Evolutionary conservation across 2,797 vertebrate genomes (phyloP).

Genomic region (Lacerta viridis): DNA sequence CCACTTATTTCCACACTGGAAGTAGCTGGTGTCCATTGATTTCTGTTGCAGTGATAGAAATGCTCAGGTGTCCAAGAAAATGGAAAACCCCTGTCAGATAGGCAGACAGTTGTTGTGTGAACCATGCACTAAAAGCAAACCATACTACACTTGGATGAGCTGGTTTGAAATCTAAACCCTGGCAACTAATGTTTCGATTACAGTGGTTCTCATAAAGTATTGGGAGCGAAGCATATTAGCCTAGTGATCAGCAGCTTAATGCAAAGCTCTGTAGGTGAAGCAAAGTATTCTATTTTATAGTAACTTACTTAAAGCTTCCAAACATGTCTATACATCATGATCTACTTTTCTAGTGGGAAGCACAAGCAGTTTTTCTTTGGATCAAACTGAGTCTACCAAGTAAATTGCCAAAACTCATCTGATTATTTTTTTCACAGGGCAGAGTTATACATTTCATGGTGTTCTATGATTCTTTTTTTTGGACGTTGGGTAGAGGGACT

Average conservation of each 20-base stretch:
- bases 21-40: neutral
- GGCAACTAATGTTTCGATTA: neutral
- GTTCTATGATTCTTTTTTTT: neutral
- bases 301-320: neutral
- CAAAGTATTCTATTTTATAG: neutral
- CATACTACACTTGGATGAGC: neutral
- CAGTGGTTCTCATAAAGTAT: neutral
- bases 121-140: neutral
- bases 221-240: neutral
- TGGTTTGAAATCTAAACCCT: neutral
- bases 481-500: neutral
- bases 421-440: neutral
- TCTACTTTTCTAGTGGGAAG: neutral
- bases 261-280: neutral
- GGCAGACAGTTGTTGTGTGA: neutral
- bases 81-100: neutral
- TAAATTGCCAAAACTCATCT: neutral
- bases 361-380: neutral
- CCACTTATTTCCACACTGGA: neutral
- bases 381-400: neutral
- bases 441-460: neutral
- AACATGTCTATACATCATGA: neutral
- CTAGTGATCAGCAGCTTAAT: no score
- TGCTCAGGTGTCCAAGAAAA: neutral
- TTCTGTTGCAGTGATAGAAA: conserved; percentile 8